These are phyloP conservation scores for Dicrurus megarhynchus DNA, from an alignment of 2,113 vertebrate genomes.

Conservation along the genomic window DNA sequence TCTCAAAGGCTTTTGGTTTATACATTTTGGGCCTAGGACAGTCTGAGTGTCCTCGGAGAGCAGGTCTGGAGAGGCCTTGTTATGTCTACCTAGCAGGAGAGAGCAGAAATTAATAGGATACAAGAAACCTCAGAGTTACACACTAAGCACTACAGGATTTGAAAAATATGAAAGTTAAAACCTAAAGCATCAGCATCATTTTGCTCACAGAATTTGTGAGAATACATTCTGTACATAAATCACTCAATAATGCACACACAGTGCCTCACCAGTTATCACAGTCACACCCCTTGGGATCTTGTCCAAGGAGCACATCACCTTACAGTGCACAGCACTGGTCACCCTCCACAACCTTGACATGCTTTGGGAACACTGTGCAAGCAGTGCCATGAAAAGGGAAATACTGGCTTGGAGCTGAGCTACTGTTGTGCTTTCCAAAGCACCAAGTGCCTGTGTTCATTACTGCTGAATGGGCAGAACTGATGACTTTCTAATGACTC, in stretches of 20 bases:
- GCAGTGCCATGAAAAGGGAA: background rate
- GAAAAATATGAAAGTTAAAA: too few relatives aligned
- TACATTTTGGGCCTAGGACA: too few relatives aligned
- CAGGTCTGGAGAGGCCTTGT: too few relatives aligned
- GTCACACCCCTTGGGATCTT: background rate
- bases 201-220: background rate
- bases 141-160: too few relatives aligned
- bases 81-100: too few relatives aligned
- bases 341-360: background rate
- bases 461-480: background rate
- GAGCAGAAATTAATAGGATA: too few relatives aligned
- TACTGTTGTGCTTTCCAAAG: background rate
- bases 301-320: background rate
- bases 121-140: too few relatives aligned
- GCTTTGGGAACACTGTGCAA: background rate
- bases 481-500: background rate
- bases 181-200: background rate
- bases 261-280: background rate
- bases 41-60: too few relatives aligned
- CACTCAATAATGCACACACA: rapidly evolving
- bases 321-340: background rate
- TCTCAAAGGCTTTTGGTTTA: too few relatives aligned
- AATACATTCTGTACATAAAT: background rate
- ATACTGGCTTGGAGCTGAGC: background rate
- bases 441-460: background rate